Evolutionary conservation across 2,113 vertebrate genomes (phyloP), one percentile per base, ranked within the genome.

Genomic region (Xenopus borealis): DNA sequence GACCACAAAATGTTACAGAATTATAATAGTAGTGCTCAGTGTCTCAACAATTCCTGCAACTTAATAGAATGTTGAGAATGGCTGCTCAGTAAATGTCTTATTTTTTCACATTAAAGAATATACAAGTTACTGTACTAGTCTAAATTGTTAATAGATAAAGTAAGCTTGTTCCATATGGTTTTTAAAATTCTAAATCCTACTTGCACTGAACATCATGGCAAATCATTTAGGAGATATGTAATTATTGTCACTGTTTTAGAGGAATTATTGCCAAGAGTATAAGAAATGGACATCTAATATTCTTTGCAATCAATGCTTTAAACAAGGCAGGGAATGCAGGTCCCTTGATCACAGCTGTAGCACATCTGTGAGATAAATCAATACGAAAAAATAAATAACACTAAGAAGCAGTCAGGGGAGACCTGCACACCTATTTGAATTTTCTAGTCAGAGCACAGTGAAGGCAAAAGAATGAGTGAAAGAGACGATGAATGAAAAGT

Each of bases 311-410:
- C 72, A 82, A 79, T 53, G 69, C 14, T 8, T 59, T 47, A 17
- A 18, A 67, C 79, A 78, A 78, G 45, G 27, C 78, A 66, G 79
- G 47, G 76, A 71, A 79, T 76, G 78, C 79, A 33, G 79, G 23
- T 66, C 4, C 10, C 18, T 62, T 79, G 16, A 53, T 70, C 59
- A 71, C 59, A 75, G 62, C 10, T 52, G 40, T 45, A 75, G 58
- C 47, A 33, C 12, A 52, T 45, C 30, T 72, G 53, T 0, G 17
- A 63, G 76, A 12, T 78, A 72, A 79, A 78, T 52, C 6, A 64
- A 79, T 50, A 52, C 71, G 11, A 11, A 59, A 70, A 71, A 78
- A 27, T 9, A 79, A 80, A 79, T 69, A 59, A 11, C 2, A 72
- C 30, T 13, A 40, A 62, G 73, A 73, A 72, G 7, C 62, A 79